Base-by-base conservation (phyloP, 2,113 vertebrate genomes). In the Rhabdornis inornatus region DNA sequence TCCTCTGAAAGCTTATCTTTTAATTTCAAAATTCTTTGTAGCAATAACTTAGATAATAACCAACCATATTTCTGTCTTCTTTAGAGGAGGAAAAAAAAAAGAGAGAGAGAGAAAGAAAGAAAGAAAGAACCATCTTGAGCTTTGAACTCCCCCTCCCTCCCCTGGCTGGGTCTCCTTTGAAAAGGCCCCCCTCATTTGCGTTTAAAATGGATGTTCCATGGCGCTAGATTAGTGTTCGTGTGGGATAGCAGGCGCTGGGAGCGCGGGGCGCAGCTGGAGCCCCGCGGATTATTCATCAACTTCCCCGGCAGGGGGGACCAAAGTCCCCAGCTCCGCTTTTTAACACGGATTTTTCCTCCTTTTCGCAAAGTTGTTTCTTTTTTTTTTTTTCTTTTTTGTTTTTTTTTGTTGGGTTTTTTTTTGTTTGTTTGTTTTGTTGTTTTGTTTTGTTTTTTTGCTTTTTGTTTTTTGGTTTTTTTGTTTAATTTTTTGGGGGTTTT, bases 221-320 rank as follows among this genome's bases (percentile, higher is more conserved):
- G 95, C 93, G 97, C 76, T 78, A 98, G 97, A 98, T 98, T 97
- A 98, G 97, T 95, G 97, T 94, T 92, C 94, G 97, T 97, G 92
- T 95, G 95, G 98, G 96, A 98, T 96, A 96, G 93, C 96, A 97
- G 97, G 95, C n/a, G 94, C 97, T 97, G 92, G 57, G 97, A 98
- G 97, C 96, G 96, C 97, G 94, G 59, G 92, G 96, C 97, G 88
- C 95, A 98, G 98, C 97, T 98, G 98, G 98, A 98, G 98, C 97
- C 96, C 98, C 89, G 95, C 95, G 95, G 97, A 96, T 98, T 97
- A 97, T 98, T 98, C 98, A 98, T 98, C 98, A 98, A 53, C 96
- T 87, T 94, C 97, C 98, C 97, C 97, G 96, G 98, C 98, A 98
- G 98, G 98, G 94, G 98, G 98, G 98, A 98, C 96, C 97, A 85